Evolutionary conservation across 2,888 invertebrate genomes (phyloP).

Genomic region (Caenorhabditis drosophilae): DNA sequence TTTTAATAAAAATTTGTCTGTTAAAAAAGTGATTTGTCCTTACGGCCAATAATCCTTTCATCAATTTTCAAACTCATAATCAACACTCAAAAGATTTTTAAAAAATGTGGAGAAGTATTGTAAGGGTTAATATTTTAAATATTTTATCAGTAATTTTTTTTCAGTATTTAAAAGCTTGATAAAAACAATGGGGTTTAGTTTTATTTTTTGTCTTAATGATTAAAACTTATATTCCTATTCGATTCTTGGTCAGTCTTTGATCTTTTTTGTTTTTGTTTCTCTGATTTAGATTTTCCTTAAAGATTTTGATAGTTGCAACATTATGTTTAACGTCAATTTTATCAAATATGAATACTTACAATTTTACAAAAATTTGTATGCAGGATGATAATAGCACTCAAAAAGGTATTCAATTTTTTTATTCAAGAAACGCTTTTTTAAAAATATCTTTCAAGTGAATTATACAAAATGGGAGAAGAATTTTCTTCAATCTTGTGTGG

Average conservation of each 20-base stretch:
- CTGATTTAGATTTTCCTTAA: background rate
- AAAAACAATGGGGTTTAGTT: no score
- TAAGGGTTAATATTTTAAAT: no score
- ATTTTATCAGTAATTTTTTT: no score
- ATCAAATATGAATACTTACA: conserved; percentile 49
- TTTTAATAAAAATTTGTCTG: no score
- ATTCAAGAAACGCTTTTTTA: conserved; percentile 1
- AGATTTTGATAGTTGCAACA: conserved; percentile 42
- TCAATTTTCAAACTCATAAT: no score
- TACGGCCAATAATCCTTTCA: no score
- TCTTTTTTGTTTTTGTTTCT: background rate
- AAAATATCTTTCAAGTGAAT: conserved; percentile 10
- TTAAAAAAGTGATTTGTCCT: no score
- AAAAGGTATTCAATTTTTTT: conserved; percentile 16
- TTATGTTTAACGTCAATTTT: conserved; percentile 41
- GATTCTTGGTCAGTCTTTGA: conserved; percentile 25
- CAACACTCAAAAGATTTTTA: no score
- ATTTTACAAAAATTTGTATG: conserved; percentile 53
- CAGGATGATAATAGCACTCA: conserved; percentile 37
- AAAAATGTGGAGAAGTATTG: no score
- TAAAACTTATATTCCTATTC: conserved; percentile 10
- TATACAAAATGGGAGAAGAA: conserved; percentile 21
- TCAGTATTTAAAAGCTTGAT: no score
- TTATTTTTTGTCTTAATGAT: no score
- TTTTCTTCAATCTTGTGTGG: conserved; percentile 37